These are phyloP conservation scores for Trididemnum miniatum DNA, from an alignment of 23 tunicate species.

Conservation along the genomic window DNA sequence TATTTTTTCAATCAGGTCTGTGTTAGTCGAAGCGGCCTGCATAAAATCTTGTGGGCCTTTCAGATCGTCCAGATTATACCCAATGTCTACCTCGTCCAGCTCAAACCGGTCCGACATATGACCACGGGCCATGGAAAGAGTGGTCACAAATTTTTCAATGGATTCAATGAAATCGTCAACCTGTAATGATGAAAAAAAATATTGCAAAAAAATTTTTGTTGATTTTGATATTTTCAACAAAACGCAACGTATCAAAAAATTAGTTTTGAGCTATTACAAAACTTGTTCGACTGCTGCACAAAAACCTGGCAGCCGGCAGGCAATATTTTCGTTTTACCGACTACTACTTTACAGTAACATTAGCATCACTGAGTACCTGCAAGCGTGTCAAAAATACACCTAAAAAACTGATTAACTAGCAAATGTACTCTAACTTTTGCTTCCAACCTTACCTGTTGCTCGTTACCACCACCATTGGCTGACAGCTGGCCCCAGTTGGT, in stretches of 20 bases:
- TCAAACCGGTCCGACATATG: constrained; percentile 83
- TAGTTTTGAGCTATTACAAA: too few species aligned
- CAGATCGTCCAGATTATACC: constrained; percentile 80
- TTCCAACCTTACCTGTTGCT: constrained; percentile 86
- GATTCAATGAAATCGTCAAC: constrained; percentile 93
- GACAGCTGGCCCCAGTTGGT: constrained; percentile 84
- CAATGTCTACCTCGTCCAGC: constrained; percentile 92
- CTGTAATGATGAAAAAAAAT: constrained; percentile 31
- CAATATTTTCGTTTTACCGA: too few species aligned
- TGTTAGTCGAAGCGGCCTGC: constrained; percentile 61
- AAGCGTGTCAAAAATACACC: too few species aligned
- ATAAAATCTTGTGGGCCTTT: constrained; percentile 81
- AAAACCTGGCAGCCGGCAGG: too few species aligned
- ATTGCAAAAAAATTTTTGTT: too few species aligned
- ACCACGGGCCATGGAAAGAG: constrained; percentile 61
- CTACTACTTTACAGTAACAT: too few species aligned
- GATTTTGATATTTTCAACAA: too few species aligned
- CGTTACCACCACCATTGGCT: constrained; percentile 57
- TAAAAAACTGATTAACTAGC: too few species aligned
- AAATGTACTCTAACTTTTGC: too few species aligned
- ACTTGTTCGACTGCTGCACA: too few species aligned
- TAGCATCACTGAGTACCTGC: too few species aligned
- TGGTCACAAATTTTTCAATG: constrained; percentile 83
- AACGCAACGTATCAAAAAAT: too few species aligned
- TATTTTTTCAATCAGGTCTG: constrained; percentile 87